phyloP scores from a whole-genome alignment of 2,888 invertebrate genomes.

The Euclidia mi region DNA sequence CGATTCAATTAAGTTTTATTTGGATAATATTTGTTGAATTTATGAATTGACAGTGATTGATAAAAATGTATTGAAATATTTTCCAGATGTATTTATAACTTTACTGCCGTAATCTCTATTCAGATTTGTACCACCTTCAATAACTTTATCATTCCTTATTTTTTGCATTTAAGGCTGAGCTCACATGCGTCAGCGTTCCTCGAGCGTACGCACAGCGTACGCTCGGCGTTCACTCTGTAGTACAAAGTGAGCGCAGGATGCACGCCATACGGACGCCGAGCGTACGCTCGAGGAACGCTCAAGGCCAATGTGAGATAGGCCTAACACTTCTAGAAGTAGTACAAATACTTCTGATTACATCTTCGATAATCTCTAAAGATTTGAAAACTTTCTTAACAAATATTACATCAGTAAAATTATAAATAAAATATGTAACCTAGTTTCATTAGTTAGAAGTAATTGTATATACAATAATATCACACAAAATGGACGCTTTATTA shows the following conservation, averaged over 20 bases:
- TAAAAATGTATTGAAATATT: neutral
- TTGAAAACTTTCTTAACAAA: neutral
- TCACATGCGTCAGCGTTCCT: too few relatives aligned
- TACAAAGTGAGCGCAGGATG: too few relatives aligned
- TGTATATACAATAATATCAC: slow-evolving; percentile 58
- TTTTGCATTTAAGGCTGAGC: neutral
- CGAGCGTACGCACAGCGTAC: too few relatives aligned
- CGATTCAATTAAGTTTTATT: too few relatives aligned
- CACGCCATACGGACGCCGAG: too few relatives aligned
- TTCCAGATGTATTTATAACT: slow-evolving; percentile 16
- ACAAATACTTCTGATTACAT: too few relatives aligned
- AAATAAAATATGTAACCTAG: slow-evolving; percentile 12
- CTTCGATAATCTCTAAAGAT: too few relatives aligned
- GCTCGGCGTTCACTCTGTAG: too few relatives aligned
- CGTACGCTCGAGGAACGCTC: too few relatives aligned
- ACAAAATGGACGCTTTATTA: slow-evolving; percentile 69
- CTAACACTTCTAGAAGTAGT: too few relatives aligned
- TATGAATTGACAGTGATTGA: neutral
- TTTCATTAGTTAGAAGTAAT: slow-evolving; percentile 40
- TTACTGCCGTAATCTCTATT: neutral
- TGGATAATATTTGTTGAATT: neutral
- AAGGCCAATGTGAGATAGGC: too few relatives aligned
- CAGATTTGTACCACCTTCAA: neutral
- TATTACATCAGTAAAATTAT: slow-evolving; percentile 9
- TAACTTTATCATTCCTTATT: neutral